Base-by-base conservation (phyloP, 2,113 vertebrate species). In the Lepus europaeus region DNA sequence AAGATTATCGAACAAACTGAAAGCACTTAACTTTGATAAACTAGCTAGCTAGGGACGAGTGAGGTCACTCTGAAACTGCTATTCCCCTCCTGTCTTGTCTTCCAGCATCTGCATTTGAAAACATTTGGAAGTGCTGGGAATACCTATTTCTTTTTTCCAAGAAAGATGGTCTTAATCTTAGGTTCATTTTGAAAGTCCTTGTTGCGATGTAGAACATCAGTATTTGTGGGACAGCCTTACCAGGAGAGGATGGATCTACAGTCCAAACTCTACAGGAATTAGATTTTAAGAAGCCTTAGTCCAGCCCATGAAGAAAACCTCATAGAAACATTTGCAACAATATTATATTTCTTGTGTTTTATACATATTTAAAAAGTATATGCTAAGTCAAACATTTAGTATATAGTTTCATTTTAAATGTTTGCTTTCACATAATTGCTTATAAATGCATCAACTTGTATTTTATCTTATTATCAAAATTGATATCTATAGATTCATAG, bases 271-370 rank as follows among this genome's bases (percentile, higher is more conserved):
- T 70, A 25, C 68, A 51, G 22, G 27, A 81, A n/a, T 59, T 85
- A 25, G 20, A 45, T 59, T 87, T 90, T 91, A 85, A 39, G 68
- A 94, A 64, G 69, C 36, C 17, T 85, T 53, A 33, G 6, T 85
- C 81, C n/a, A 4, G 13, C n/a, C 63, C 14, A 49, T 33, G 66
- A 88, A 88, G 19, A 64, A 93, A 84, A 90, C 23, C 68, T 88
- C 33, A 69, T 85, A 61, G 33, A 93, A 73, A 74, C 27, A 74
- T 61, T 73, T 64, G 22, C 33, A 76, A 93, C 45, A 91, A 81
- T 86, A 89, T 74, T 22, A 3, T 39, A 63, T 45, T 61, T 74
- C 51, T 49, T 17, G 10, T 63, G 13, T 79, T 79, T 53, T 56
- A 2, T 27, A 29, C n/a, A 31, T 29, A 29, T 45, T 79, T 33